Percentiles rank a stretch among this genome's conserved stretches.
phyloP scores from a whole-genome alignment of 1,140 invertebrate species.

The Chlorops oryzae region DNA sequence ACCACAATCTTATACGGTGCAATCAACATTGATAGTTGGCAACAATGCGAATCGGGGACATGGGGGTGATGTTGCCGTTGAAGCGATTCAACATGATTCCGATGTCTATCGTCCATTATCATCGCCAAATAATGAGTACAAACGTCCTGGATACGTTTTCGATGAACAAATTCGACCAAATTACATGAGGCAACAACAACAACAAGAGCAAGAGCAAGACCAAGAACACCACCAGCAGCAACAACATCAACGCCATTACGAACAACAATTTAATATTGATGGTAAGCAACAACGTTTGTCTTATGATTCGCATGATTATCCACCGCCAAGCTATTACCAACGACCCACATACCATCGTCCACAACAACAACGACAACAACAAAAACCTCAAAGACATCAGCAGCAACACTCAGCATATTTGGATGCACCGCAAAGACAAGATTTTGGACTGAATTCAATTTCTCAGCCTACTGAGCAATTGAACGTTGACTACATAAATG shows the following conservation, averaged over 20 bases:
- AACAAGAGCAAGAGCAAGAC: conserved; percentile 6
- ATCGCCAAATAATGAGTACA: conserved; percentile 23
- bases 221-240: conserved; percentile 7
- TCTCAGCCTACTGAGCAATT: too few relatives aligned
- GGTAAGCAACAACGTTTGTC: conserved; percentile 31
- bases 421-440: conserved; percentile 5
- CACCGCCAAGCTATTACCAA: conserved; percentile 39
- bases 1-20: conserved; percentile 35
- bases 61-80: too few relatives aligned
- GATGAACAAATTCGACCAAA: conserved; percentile 27
- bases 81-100: too few relatives aligned
- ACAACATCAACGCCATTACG: not conserved
- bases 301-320: conserved; percentile 45
- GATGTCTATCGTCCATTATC: conserved; percentile 7
- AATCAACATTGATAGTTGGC: conserved; percentile 39
- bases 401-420: conserved; percentile 4
- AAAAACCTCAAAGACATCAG: conserved; percentile 2
- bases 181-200: not conserved
- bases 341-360: conserved; percentile 41
- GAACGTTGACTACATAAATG: too few relatives aligned
- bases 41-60: conserved; percentile 14
- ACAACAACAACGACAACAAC: conserved; percentile 15
- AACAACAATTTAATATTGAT: conserved; percentile 8
- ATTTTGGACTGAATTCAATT: too few relatives aligned
- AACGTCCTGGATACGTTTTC: conserved; percentile 41